Evolutionary conservation across 2,888 invertebrate species (phyloP).

Genomic region (Athalia circularis): DNA sequence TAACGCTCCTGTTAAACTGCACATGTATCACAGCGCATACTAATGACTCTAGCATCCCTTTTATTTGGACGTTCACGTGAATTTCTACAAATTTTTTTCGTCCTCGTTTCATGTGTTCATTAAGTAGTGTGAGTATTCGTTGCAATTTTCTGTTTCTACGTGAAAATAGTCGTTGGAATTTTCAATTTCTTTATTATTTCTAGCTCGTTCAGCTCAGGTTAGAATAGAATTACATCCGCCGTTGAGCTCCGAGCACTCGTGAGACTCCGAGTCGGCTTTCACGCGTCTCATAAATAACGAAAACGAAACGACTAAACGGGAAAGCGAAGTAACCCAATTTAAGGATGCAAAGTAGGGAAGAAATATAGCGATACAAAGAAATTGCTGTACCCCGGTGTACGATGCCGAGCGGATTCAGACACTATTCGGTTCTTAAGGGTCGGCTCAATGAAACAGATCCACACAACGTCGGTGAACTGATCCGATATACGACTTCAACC

Average conservation of each 20-base stretch:
- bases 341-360: conserved; percentile 35
- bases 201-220: conserved; percentile 8
- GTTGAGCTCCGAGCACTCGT: not conserved
- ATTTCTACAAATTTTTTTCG: not conserved
- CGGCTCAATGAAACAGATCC: conserved; percentile 18
- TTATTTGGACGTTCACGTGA: not conserved
- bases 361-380: conserved; percentile 16
- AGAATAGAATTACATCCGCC: conserved; percentile 9
- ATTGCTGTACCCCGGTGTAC: conserved; percentile 17
- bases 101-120: too few relatives aligned
- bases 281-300: conserved; percentile 29
- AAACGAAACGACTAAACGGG: conserved; percentile 16
- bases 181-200: not conserved
- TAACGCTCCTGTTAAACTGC: conserved; percentile 11
- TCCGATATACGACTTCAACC: conserved; percentile 39
- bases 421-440: conserved; percentile 16
- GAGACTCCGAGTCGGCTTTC: conserved; percentile 23
- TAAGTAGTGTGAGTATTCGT: not conserved
- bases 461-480: conserved; percentile 36
- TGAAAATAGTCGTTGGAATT: too few relatives aligned
- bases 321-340: conserved; percentile 38
- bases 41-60: too few relatives aligned
- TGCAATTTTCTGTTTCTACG: too few relatives aligned
- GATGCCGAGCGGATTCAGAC: not conserved
- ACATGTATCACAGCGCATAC: not conserved